These are phyloP conservation scores for Pocota personata DNA, from an alignment of 2,888 invertebrate species.

Conservation along the genomic window DNA sequence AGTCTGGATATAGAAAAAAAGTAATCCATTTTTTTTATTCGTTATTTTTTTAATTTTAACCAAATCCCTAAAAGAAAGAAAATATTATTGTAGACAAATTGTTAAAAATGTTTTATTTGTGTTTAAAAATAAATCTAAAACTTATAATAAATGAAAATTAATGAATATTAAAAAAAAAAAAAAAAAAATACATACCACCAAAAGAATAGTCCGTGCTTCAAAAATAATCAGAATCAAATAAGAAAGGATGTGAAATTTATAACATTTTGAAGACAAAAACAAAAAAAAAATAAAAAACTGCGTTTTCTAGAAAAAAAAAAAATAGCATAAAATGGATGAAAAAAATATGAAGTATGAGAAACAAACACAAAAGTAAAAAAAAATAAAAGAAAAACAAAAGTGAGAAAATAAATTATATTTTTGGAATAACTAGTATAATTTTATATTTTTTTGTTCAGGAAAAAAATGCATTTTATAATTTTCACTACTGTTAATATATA, in stretches of 20 bases:
- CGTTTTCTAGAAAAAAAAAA: slow-evolving; percentile 39
- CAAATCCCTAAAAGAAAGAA: background rate
- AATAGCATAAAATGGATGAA: slow-evolving; percentile 14
- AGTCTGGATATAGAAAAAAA: background rate
- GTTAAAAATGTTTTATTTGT: slow-evolving; percentile 29
- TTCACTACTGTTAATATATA: slow-evolving; percentile 72
- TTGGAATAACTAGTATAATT: slow-evolving; percentile 66
- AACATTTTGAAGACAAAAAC: slow-evolving; percentile 53
- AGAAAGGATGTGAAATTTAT: slow-evolving; percentile 46
- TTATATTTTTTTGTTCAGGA: slow-evolving; percentile 57
- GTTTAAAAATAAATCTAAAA: slow-evolving; percentile 14
- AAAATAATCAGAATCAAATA: slow-evolving; percentile 35
- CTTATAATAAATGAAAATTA: background rate
- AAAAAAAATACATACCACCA: slow-evolving; percentile 35
- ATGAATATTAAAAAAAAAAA: slow-evolving; percentile 25
- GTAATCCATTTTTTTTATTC: background rate
- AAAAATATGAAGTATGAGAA: slow-evolving; percentile 36
- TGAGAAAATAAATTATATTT: slow-evolving; percentile 63
- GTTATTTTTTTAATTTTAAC: slow-evolving; percentile 2
- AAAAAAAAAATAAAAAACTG: slow-evolving; percentile 36
- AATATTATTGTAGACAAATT: slow-evolving; percentile 35
- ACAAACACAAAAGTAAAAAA: slow-evolving; percentile 25
- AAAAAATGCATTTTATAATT: slow-evolving; percentile 56
- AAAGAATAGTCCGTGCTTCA: slow-evolving; percentile 50
- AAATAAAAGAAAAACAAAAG: slow-evolving; percentile 9